Conservation (phyloP, 2,888 invertebrate species). For the Limnephilus lunatus region DNA sequence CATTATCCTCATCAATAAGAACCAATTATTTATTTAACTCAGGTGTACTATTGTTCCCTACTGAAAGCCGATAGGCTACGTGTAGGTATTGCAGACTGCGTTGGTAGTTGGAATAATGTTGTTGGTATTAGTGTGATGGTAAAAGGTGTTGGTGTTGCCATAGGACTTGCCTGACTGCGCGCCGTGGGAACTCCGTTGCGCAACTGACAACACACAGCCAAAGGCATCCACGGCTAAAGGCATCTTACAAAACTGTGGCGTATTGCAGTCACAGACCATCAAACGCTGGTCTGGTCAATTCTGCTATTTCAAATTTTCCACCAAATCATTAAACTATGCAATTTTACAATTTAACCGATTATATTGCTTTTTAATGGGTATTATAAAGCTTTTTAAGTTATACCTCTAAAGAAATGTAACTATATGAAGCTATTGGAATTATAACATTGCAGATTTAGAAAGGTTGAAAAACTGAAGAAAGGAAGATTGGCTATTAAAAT, state of each 20-base stretch:
- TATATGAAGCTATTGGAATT: not conserved
- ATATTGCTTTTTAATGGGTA: not conserved
- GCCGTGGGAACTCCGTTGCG: conserved; percentile 56
- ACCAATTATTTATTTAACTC: conserved; percentile 29
- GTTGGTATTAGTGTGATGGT: conserved; percentile 37
- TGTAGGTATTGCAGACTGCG: not conserved
- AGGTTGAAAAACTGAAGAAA: not conserved
- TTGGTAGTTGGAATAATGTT: not conserved
- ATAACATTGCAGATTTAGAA: not conserved
- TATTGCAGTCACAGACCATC: not conserved
- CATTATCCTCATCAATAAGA: conserved; percentile 22
- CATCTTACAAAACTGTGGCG: not conserved
- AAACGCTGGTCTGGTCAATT: not conserved
- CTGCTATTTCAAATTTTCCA: not conserved
- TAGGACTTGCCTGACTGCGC: conserved; percentile 55
- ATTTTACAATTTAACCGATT: not conserved
- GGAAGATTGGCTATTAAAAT: not conserved
- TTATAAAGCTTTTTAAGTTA: too few relatives aligned
- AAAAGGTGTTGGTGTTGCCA: conserved; percentile 60
- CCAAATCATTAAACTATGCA: not conserved
- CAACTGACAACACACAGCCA: conserved; percentile 7
- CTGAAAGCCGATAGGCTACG: conserved; percentile 14
- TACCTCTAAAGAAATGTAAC: too few relatives aligned
- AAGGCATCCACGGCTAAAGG: not conserved
- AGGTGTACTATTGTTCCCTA: conserved; percentile 31